Percentiles rank a stretch among this genome's conserved stretches.
phyloP scores from a whole-genome alignment of 2,888 invertebrate species.

The Meiosimyza platycephala region DNA sequence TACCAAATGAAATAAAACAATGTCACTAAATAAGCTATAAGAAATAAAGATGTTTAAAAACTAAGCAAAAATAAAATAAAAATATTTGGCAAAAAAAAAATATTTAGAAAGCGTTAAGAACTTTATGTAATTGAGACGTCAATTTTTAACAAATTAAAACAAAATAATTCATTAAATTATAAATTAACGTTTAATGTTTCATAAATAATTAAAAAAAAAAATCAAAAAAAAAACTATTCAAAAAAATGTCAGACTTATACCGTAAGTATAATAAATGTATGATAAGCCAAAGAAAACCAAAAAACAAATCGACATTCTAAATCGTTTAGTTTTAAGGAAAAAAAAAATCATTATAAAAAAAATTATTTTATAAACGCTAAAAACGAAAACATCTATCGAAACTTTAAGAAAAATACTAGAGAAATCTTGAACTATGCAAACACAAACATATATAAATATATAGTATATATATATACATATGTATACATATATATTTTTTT shows the following conservation, averaged over 20 bases:
- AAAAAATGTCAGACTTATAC: neutral
- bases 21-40: neutral
- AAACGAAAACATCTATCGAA: slow-evolving; percentile 42
- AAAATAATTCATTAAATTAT: neutral
- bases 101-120: neutral
- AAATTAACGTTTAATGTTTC: neutral
- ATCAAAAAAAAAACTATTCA: slow-evolving; percentile 6
- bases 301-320: slow-evolving; percentile 30
- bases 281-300: neutral
- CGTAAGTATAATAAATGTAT: neutral
- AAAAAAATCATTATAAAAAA: neutral
- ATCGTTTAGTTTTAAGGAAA: slow-evolving; percentile 12
- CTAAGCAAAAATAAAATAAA: neutral
- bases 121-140: slow-evolving; percentile 26
- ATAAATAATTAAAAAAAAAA: neutral
- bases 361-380: slow-evolving; percentile 15
- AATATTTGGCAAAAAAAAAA: neutral
- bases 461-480: slow-evolving; percentile 7
- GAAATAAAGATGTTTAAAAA: neutral
- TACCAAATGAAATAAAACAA: neutral
- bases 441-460: slow-evolving; percentile 16
- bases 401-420: slow-evolving; percentile 8
- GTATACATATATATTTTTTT: slow-evolving; percentile 11
- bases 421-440: slow-evolving; percentile 18
- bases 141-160: slow-evolving; percentile 20